Conservation (phyloP, 2,113 vertebrate genomes). For the Leiothrix lutea region DNA sequence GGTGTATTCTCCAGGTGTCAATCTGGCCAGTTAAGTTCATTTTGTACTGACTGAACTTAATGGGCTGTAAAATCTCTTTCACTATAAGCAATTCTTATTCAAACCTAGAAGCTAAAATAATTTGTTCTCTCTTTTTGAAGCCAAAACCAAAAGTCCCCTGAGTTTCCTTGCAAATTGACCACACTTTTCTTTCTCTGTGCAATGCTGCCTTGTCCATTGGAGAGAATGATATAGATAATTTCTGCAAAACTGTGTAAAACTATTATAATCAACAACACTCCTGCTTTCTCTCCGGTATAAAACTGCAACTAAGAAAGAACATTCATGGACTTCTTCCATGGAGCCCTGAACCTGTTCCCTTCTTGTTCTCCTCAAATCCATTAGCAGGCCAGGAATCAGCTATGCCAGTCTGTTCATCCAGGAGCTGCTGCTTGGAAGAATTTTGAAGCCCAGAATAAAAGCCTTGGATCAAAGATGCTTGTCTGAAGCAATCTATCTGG, state of each 20-base stretch:
- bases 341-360: not conserved
- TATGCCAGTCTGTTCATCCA: not conserved
- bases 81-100: conserved; percentile 10
- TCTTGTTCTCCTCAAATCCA: not conserved
- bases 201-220: not conserved
- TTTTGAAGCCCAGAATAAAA: not conserved
- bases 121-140: not conserved
- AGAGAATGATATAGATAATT: not conserved
- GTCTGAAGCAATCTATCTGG: not conserved
- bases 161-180: not conserved
- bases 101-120: not conserved
- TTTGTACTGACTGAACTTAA: conserved; percentile 32
- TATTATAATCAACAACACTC: not conserved
- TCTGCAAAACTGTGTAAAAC: not conserved
- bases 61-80: conserved; percentile 25
- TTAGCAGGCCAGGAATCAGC: not conserved
- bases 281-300: not conserved
- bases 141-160: not conserved
- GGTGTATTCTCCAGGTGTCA: conserved; percentile 35
- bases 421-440: not conserved
- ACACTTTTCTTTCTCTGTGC: not conserved
- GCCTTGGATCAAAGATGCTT: not conserved
- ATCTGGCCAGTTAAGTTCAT: conserved; percentile 5
- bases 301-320: not conserved
- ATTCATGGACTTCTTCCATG: not conserved